Evolutionary conservation across 2,888 invertebrate species (phyloP).

Genomic region (Celastrina argiolus): DNA sequence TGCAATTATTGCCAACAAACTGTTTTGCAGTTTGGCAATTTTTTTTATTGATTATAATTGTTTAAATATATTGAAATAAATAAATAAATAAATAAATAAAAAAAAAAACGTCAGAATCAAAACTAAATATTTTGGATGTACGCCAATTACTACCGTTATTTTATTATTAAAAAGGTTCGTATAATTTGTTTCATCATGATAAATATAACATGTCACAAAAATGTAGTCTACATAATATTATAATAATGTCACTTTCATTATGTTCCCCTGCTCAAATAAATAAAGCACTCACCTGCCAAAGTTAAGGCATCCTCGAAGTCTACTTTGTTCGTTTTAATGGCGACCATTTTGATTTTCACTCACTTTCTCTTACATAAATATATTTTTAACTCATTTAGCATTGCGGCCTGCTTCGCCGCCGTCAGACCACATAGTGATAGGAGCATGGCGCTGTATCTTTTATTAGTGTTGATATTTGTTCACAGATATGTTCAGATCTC

Average conservation of each 20-base stretch:
- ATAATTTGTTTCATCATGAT: too few species aligned
- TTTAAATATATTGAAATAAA: too few species aligned
- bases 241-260: neutral
- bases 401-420: neutral
- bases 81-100: too few species aligned
- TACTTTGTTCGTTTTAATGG: slow-evolving; percentile 26
- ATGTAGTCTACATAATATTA: too few species aligned
- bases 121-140: too few species aligned
- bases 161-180: too few species aligned
- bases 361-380: neutral
- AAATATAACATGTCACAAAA: too few species aligned
- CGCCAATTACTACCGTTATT: too few species aligned
- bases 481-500: neutral
- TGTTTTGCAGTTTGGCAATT: too few species aligned
- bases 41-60: too few species aligned
- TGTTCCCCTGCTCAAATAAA: neutral
- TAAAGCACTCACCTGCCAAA: slow-evolving; percentile 28
- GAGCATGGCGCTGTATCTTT: neutral
- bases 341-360: slow-evolving; percentile 27
- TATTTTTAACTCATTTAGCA: neutral
- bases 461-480: neutral
- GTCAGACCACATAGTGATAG: neutral
- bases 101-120: too few species aligned
- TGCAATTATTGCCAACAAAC: too few species aligned
- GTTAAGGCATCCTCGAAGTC: slow-evolving; percentile 31